Evolutionary conservation across 2,888 invertebrate genomes (phyloP).

Genomic region (Drosophila stalkeri): DNA sequence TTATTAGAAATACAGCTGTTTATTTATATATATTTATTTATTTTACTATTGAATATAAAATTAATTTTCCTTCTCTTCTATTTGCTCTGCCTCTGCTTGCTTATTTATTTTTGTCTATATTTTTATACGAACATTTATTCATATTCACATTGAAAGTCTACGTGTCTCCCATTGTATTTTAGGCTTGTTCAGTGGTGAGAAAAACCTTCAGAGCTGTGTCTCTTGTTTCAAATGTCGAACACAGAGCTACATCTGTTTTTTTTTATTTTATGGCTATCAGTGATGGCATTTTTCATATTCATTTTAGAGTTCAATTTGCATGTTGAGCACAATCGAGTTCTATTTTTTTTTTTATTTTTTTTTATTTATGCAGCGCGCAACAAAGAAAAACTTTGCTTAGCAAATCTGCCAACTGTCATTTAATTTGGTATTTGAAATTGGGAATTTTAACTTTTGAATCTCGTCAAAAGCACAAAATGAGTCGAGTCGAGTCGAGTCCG

Average conservation of each 20-base stretch:
- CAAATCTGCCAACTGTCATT: conserved; percentile 35
- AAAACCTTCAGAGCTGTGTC: neutral
- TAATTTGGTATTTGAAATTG: conserved; percentile 49
- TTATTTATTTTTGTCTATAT: neutral
- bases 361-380: neutral
- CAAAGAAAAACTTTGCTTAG: conserved; percentile 5
- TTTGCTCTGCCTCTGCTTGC: neutral
- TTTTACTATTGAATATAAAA: neutral
- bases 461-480: neutral
- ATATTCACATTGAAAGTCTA: neutral
- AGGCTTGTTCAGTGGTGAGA: neutral
- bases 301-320: conserved; percentile 22
- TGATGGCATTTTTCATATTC: conserved; percentile 7
- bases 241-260: neutral
- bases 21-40: neutral
- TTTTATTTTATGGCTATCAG: neutral
- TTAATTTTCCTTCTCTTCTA: neutral
- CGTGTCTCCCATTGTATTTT: neutral
- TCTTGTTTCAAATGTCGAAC: neutral
- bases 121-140: neutral
- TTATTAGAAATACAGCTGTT: no score
- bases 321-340: neutral
- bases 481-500: neutral
- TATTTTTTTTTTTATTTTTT: neutral
- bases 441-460: conserved; percentile 20